Evolutionary conservation across 2,888 invertebrate genomes (phyloP).

Genomic region (Amphimallon solstitiale): DNA sequence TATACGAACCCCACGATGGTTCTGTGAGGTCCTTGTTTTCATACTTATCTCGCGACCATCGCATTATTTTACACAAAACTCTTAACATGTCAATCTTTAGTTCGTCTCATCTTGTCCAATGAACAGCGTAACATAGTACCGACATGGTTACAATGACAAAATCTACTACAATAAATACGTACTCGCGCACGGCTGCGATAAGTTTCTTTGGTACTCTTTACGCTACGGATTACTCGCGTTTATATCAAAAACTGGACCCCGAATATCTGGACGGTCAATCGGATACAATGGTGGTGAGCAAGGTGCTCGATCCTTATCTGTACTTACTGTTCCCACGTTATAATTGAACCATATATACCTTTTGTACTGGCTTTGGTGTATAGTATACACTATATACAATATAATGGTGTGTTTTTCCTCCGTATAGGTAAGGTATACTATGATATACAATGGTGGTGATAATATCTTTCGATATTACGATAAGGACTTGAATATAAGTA

Average conservation of each 20-base stretch:
- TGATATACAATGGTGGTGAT: conserved; percentile 38
- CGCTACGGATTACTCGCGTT: too few relatives aligned
- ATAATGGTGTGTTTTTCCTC: background rate
- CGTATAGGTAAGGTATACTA: conserved; percentile 13
- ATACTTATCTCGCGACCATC: conserved; percentile 39
- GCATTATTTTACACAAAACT: conserved; percentile 37
- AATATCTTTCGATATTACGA: conserved; percentile 31
- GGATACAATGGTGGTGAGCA: conserved; percentile 32
- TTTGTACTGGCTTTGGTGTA: conserved; percentile 19
- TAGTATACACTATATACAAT: conserved; percentile 11
- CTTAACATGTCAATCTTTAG: conserved; percentile 25
- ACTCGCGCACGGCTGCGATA: too few relatives aligned
- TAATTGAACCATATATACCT: conserved; percentile 44
- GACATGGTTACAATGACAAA: too few relatives aligned
- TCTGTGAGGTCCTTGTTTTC: conserved; percentile 39
- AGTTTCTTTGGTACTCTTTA: too few relatives aligned
- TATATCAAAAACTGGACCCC: too few relatives aligned
- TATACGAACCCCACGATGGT: conserved; percentile 26
- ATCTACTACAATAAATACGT: too few relatives aligned
- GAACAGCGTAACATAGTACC: too few relatives aligned
- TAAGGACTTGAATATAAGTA: conserved; percentile 32
- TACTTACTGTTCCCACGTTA: conserved; percentile 46
- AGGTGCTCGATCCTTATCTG: conserved; percentile 46
- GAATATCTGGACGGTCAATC: conserved; percentile 17
- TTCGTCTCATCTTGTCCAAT: conserved; percentile 18